A percentile compares a stretch with the other conserved stretches of the same genome.
These are phyloP conservation scores for Drosophila prolongata DNA, from an alignment of 2,888 invertebrate species.

Conservation along the genomic window DNA sequence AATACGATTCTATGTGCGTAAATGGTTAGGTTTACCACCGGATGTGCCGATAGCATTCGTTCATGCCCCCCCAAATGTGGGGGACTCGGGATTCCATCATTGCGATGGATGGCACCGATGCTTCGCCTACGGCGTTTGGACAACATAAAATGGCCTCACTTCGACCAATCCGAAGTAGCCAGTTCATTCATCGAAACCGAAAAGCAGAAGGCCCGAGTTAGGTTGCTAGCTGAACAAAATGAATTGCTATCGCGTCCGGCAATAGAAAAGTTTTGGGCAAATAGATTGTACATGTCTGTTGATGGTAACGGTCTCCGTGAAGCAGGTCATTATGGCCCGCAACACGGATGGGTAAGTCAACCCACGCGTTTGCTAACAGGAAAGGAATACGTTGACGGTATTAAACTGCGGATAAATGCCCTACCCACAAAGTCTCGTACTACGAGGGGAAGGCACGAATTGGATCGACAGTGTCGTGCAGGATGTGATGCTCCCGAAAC, in stretches of 20 bases:
- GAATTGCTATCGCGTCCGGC: too few species aligned
- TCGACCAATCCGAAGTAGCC: too few species aligned
- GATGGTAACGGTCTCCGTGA: slow-evolving; percentile 9
- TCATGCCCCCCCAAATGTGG: background rate
- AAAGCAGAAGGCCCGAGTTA: too few species aligned
- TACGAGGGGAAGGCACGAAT: background rate
- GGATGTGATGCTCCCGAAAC: slow-evolving; percentile 17
- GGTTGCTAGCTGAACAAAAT: too few species aligned
- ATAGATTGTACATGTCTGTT: background rate
- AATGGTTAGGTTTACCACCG: background rate
- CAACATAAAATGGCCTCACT: background rate
- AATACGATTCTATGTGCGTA: background rate
- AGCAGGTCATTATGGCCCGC: background rate
- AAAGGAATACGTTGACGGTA: background rate
- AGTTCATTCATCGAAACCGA: too few species aligned
- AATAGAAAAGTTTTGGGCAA: too few species aligned
- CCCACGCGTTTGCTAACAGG: slow-evolving; percentile 1
- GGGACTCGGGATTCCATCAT: background rate
- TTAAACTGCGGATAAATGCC: background rate
- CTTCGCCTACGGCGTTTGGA: background rate
- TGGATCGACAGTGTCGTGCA: background rate
- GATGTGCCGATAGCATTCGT: background rate
- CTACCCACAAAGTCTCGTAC: background rate
- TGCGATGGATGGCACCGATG: background rate
- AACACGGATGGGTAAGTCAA: slow-evolving; percentile 3